Conservation (phyloP, 2,888 invertebrate species). For the Cantharis rustica region DNA sequence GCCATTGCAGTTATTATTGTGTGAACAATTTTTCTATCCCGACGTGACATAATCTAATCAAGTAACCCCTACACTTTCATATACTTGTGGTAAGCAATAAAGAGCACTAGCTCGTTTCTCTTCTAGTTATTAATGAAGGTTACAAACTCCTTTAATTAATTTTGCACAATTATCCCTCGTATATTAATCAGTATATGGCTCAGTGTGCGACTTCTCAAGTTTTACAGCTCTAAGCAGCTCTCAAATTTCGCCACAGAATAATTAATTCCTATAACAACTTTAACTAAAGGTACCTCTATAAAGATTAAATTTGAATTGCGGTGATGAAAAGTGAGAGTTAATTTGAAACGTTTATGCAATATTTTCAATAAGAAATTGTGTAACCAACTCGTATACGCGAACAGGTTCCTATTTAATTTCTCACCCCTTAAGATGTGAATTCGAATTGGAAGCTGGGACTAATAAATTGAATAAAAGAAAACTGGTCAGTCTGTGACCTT, state of each 20-base stretch:
- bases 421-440: not conserved
- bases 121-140: conserved; percentile 57
- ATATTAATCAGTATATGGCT: conserved; percentile 55
- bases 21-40: not conserved
- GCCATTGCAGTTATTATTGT: not conserved
- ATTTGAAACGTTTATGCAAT: conserved; percentile 1
- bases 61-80: conserved; percentile 28
- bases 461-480: not conserved
- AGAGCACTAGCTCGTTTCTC: conserved; percentile 40
- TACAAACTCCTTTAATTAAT: conserved; percentile 59
- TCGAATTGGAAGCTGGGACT: not conserved
- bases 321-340: conserved; percentile 20
- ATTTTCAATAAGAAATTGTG: not conserved
- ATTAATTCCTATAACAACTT: conserved; percentile 32
- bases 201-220: conserved; percentile 29
- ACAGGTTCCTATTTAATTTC: not conserved
- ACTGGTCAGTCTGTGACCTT: not conserved
- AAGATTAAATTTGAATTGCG: conserved; percentile 30
- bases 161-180: conserved; percentile 56
- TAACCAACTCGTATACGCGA: not conserved
- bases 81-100: conserved; percentile 27
- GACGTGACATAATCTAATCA: conserved; percentile 26
- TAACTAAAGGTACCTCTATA: conserved; percentile 19
- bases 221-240: conserved; percentile 31
- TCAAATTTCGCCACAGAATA: conserved; percentile 29